Percentiles rank a stretch among this genome's conserved stretches.
phyloP scores from a whole-genome alignment of 2,888 invertebrate species.

The Hirtodrosophila trivittata region DNA sequence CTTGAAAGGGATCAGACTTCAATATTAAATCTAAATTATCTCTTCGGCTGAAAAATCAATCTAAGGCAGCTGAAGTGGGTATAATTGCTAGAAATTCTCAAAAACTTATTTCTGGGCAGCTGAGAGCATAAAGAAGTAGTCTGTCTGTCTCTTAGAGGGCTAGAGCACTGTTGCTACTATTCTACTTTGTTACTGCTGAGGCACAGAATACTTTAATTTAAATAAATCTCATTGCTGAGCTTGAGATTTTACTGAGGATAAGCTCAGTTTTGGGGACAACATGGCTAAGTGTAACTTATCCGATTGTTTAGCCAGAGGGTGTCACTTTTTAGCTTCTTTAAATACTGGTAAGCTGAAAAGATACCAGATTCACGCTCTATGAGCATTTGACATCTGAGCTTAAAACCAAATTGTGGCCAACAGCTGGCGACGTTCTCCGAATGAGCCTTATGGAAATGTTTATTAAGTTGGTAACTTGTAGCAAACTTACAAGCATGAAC shows the following conservation, averaged over 20 bases:
- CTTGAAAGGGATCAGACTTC: slow-evolving; percentile 14
- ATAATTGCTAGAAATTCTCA: no score
- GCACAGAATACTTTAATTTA: no score
- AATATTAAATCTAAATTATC: slow-evolving; percentile 18
- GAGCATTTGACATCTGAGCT: slow-evolving; percentile 11
- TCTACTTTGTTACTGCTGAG: no score
- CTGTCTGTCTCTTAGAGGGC: no score
- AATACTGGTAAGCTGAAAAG: slow-evolving; percentile 17
- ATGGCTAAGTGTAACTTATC: not conserved
- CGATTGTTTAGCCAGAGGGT: slow-evolving; percentile 5
- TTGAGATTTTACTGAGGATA: no score
- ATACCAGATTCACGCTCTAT: not conserved
- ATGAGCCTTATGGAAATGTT: slow-evolving; percentile 51
- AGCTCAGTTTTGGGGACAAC: no score
- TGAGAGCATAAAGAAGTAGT: no score
- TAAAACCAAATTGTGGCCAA: slow-evolving; percentile 16
- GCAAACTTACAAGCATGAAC: slow-evolving; percentile 30
- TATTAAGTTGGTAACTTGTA: slow-evolving; percentile 53
- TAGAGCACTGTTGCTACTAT: no score
- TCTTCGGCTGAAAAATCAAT: not conserved
- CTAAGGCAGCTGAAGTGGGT: no score
- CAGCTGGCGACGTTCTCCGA: slow-evolving; percentile 40
- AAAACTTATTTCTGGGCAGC: no score
- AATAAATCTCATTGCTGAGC: no score
- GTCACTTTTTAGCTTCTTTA: slow-evolving; percentile 3